Percentiles rank a stretch among this genome's conserved stretches.
Conservation (phyloP, 2,113 vertebrate genomes). For the Sclerurus mexicanus region DNA sequence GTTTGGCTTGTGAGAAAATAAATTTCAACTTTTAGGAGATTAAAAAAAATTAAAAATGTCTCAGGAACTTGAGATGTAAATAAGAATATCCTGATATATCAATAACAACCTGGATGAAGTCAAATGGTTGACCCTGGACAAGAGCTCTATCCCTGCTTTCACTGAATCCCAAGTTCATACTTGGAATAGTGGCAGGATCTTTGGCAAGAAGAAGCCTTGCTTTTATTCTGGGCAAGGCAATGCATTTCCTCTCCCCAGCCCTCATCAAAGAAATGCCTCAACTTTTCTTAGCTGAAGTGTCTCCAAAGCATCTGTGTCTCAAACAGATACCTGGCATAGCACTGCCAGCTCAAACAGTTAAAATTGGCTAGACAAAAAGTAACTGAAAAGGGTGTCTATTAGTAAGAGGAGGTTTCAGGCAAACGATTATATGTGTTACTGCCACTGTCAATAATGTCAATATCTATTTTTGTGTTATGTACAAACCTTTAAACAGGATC, state of each 20-base stretch:
- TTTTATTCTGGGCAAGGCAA: conserved; percentile 41
- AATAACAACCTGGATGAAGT: background rate
- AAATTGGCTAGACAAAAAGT: conserved; percentile 38
- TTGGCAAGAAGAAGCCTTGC: background rate
- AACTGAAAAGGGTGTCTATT: background rate
- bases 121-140: background rate
- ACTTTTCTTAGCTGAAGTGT: conserved; percentile 35
- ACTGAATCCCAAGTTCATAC: background rate
- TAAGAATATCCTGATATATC: background rate
- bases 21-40: background rate
- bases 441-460: background rate
- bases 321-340: conserved; percentile 46
- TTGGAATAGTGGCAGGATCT: background rate
- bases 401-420: conserved; percentile 6
- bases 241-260: background rate
- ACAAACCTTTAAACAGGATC: background rate
- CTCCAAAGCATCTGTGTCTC: conserved; percentile 59
- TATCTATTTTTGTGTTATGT: background rate
- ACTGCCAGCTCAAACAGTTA: conserved; percentile 26
- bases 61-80: background rate
- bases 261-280: conserved; percentile 33
- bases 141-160: background rate
- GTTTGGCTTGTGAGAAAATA: background rate
- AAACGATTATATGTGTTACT: background rate
- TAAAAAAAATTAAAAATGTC: background rate